These are phyloP conservation scores for Suillia variegata DNA, from an alignment of 2,888 invertebrate genomes.

Conservation along the genomic window DNA sequence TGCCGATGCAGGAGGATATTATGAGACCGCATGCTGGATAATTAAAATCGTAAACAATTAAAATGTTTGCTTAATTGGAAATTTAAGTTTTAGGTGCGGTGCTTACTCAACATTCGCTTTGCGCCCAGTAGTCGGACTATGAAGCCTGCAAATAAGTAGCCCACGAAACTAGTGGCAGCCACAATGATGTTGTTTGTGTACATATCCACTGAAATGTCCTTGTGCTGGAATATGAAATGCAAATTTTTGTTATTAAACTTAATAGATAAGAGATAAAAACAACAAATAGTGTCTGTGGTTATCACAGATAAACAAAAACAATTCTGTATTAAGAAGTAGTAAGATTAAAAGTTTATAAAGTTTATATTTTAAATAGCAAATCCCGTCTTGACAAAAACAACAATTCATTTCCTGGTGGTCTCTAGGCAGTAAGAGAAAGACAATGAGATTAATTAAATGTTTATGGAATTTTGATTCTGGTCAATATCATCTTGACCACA, in stretches of 20 bases:
- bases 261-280: background rate
- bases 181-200: constrained; percentile 75
- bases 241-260: background rate
- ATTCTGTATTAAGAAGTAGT: too few relatives aligned
- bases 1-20: constrained; percentile 63
- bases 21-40: constrained; percentile 60
- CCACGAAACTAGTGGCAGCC: constrained; percentile 67
- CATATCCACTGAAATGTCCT: constrained; percentile 65
- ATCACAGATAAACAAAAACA: background rate
- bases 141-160: constrained; percentile 68
- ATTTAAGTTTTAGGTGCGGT: background rate
- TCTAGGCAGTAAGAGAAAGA: too few relatives aligned
- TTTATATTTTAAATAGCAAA: too few relatives aligned
- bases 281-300: background rate
- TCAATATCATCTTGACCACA: too few relatives aligned
- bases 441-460: too few relatives aligned
- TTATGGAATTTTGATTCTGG: too few relatives aligned
- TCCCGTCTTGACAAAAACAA: too few relatives aligned
- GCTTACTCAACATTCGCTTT: constrained; percentile 64
- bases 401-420: too few relatives aligned
- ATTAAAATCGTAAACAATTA: too few relatives aligned
- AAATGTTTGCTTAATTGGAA: background rate
- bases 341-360: too few relatives aligned
- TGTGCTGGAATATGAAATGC: constrained; percentile 53
- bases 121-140: constrained; percentile 64